Conservation (phyloP, 2,888 invertebrate species). For the Chrysomela aeneicollis region DNA sequence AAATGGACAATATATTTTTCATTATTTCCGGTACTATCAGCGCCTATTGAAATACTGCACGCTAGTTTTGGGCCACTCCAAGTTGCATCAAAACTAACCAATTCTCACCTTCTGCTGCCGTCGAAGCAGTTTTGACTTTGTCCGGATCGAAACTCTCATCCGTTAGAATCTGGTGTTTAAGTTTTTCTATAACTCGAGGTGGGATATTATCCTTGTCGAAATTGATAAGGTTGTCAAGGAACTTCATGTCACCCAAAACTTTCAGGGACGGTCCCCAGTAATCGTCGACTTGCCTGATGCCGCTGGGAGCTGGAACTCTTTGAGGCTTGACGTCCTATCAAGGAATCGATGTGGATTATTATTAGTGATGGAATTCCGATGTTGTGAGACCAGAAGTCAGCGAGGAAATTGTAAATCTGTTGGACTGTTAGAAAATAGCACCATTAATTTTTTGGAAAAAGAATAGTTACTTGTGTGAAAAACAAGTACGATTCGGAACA, state of each 20-base stretch:
- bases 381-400: no score
- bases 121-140: conserved; percentile 85
- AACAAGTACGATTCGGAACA: no score
- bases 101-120: conserved; percentile 81
- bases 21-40: no score
- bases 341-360: conserved; percentile 26
- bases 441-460: no score
- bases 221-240: conserved; percentile 84
- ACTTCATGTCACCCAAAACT: conserved; percentile 88
- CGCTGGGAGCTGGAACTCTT: conserved; percentile 81
- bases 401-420: no score
- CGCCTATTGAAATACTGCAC: no score
- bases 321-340: conserved; percentile 87
- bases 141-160: conserved; percentile 93
- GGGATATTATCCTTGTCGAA: conserved; percentile 96
- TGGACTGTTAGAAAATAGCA: no score
- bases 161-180: conserved; percentile 79
- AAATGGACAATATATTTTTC: no score
- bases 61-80: no score
- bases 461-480: no score
- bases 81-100: no score
- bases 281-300: conserved; percentile 86
- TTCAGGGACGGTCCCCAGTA: conserved; percentile 93
- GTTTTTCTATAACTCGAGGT: conserved; percentile 80
- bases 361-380: no score